These are phyloP conservation scores for Melieria crassipennis DNA, from an alignment of 2,888 invertebrate genomes.

Conservation along the genomic window DNA sequence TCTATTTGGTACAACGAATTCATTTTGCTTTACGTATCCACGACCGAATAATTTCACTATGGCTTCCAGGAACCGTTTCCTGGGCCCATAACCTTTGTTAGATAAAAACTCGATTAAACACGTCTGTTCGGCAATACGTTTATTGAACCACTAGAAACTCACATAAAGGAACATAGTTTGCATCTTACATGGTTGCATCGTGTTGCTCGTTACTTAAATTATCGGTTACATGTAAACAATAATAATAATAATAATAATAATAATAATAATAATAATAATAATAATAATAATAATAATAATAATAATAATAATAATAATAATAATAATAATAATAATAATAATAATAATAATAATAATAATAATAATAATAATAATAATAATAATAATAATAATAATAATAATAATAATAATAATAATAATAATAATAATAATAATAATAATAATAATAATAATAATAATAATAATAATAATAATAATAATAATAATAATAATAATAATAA, in stretches of 20 bases:
- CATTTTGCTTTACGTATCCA: too few relatives aligned
- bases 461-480: constrained; percentile 4
- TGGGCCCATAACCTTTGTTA: too few relatives aligned
- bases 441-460: constrained; percentile 4
- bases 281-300: constrained; percentile 4
- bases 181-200: too few relatives aligned
- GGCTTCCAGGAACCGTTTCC: too few relatives aligned
- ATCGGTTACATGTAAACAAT: too few relatives aligned
- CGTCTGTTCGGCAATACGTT: too few relatives aligned
- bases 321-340: constrained; percentile 4
- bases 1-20: too few relatives aligned
- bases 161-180: too few relatives aligned
- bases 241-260: constrained; percentile 4
- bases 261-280: constrained; percentile 4
- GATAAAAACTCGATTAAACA: too few relatives aligned
- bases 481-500: constrained; percentile 4
- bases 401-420: constrained; percentile 4
- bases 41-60: too few relatives aligned
- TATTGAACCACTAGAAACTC: too few relatives aligned
- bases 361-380: constrained; percentile 4
- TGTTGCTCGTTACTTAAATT: too few relatives aligned
- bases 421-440: constrained; percentile 4
- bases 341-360: constrained; percentile 4
- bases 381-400: constrained; percentile 4
- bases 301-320: constrained; percentile 4